phyloP scores from a whole-genome alignment of 2,113 vertebrate species.

The Xiphorhynchus elegans region DNA sequence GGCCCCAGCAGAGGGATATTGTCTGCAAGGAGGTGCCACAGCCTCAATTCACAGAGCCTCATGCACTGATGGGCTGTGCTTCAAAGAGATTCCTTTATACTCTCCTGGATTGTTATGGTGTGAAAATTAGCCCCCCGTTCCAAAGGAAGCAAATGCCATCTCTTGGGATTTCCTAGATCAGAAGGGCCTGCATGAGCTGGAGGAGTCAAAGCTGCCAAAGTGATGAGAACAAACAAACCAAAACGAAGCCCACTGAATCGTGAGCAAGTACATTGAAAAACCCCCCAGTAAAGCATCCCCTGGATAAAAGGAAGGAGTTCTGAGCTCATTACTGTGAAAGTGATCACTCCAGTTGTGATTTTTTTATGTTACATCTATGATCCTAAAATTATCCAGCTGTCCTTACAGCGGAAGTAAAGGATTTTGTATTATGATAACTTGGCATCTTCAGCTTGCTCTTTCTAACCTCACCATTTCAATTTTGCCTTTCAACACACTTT shows the following conservation, averaged over 20 bases:
- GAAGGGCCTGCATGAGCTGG: neutral
- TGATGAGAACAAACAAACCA: neutral
- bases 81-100: neutral
- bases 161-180: neutral
- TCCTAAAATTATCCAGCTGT: neutral
- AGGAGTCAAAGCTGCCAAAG: neutral
- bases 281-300: neutral
- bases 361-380: neutral
- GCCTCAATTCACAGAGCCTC: neutral
- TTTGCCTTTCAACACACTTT: neutral
- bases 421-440: neutral
- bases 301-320: neutral
- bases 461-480: neutral
- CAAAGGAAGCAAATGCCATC: neutral
- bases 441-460: neutral
- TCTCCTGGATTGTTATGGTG: neutral
- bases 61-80: neutral
- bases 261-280: neutral
- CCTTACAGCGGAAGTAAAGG: neutral
- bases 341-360: neutral
- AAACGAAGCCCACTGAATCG: neutral
- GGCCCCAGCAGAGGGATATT: neutral
- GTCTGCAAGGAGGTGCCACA: neutral
- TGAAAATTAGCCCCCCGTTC: neutral
- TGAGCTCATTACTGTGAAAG: neutral